A percentile compares a stretch with the other conserved stretches of the same genome.
These are phyloP conservation scores for Neuroscelio doddi DNA, from an alignment of 2,888 invertebrate genomes.

Conservation along the genomic window DNA sequence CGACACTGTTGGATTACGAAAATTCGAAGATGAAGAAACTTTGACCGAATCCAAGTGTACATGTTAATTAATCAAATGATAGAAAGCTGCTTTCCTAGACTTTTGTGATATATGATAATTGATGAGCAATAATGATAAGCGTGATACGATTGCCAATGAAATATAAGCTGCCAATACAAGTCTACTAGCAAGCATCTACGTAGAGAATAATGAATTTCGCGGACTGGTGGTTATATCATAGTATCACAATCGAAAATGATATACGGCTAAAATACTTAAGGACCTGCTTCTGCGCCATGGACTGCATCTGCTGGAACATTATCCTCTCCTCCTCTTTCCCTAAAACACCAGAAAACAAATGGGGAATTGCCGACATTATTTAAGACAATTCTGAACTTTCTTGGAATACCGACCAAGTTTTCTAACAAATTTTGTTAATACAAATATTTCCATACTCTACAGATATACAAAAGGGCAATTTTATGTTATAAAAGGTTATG, in stretches of 20 bases:
- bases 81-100: constrained; percentile 21
- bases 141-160: constrained; percentile 33
- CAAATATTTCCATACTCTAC: no score
- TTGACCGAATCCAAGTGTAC: no score
- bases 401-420: no score
- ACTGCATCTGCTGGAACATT: constrained; percentile 98
- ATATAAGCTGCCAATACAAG: constrained; percentile 45
- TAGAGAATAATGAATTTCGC: constrained; percentile 42
- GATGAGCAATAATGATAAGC: constrained; percentile 36
- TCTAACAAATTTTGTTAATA: no score
- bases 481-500: no score
- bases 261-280: constrained; percentile 69
- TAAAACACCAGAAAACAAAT: constrained; percentile 75
- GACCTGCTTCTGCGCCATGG: constrained; percentile 97
- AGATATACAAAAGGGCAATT: no score
- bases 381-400: no score
- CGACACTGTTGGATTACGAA: no score
- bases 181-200: constrained; percentile 53
- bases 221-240: constrained; percentile 31
- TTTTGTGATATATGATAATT: constrained; percentile 17
- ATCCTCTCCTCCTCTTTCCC: constrained; percentile 96
- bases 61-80: constrained; percentile 3
- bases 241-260: constrained; percentile 40
- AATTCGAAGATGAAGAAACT: no score
- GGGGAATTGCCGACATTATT: no score